These are phyloP conservation scores for Deilephila porcellus DNA, from an alignment of 2,888 invertebrate species.

Conservation along the genomic window DNA sequence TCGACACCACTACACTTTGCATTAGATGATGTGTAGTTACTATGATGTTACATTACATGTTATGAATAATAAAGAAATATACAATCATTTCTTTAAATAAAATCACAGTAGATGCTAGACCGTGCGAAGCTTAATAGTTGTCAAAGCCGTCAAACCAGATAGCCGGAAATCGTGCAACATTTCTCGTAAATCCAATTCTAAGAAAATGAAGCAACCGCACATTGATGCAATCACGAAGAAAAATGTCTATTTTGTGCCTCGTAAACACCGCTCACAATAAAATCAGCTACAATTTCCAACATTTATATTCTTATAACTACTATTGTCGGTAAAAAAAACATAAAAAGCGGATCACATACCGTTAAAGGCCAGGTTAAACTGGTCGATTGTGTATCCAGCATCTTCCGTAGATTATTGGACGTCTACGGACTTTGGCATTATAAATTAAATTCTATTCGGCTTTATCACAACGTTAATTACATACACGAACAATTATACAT, in stretches of 20 bases:
- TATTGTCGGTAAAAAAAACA: conserved; percentile 1
- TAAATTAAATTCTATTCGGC: conserved; percentile 29
- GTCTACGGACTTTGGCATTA: conserved; percentile 16
- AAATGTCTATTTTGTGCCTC: neutral
- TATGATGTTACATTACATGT: no score
- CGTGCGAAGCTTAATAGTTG: neutral
- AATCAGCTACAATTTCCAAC: neutral
- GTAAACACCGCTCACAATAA: neutral
- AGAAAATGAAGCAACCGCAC: conserved; percentile 13
- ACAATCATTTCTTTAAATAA: neutral
- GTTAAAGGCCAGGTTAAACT: conserved; percentile 14
- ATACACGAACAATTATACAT: conserved; percentile 50
- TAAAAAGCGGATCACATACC: conserved; percentile 8
- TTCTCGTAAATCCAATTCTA: neutral
- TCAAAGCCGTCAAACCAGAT: conserved; percentile 17
- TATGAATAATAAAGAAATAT: no score
- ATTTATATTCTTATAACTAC: neutral
- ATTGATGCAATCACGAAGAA: neutral
- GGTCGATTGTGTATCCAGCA: neutral
- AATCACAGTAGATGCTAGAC: neutral
- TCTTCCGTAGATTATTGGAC: neutral
- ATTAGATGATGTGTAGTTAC: no score
- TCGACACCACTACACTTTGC: no score
- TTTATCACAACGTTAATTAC: conserved; percentile 51
- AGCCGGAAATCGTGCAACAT: conserved; percentile 13